These are phyloP conservation scores for Dicycla oo DNA, from an alignment of 2,888 invertebrate species.

Conservation along the genomic window DNA sequence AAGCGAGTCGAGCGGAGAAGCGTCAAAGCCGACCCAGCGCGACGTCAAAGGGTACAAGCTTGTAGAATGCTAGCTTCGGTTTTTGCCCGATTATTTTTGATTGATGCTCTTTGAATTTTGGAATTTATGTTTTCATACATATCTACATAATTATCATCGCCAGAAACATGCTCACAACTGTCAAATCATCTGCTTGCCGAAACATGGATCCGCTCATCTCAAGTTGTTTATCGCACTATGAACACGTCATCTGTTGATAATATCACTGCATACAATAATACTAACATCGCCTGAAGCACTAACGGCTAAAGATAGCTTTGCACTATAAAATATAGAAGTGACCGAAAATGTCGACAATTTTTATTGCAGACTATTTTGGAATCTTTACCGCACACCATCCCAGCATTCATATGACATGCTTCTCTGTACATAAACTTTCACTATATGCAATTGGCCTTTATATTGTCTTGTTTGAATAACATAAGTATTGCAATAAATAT, in stretches of 20 bases:
- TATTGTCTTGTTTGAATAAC: conserved; percentile 31
- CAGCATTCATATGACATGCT: conserved; percentile 42
- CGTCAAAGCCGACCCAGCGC: conserved; percentile 86
- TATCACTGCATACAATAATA: conserved; percentile 51
- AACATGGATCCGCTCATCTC: conserved; percentile 53
- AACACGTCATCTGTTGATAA: conserved; percentile 47
- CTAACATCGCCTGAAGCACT: conserved; percentile 58
- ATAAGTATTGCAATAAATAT: conserved; percentile 48
- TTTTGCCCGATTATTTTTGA: conserved; percentile 83
- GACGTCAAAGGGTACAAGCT: conserved; percentile 88
- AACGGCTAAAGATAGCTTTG: conserved; percentile 55
- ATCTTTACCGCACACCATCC: conserved; percentile 40
- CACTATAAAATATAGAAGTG: conserved; percentile 43
- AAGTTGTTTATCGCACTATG: conserved; percentile 53
- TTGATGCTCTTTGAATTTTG: conserved; percentile 83
- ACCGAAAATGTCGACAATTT: conserved; percentile 42
- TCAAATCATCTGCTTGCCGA: conserved; percentile 65
- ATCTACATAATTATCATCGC: conserved; percentile 47
- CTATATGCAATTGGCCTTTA: conserved; percentile 41
- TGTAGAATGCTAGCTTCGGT: conserved; percentile 87
- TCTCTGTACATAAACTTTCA: conserved; percentile 41
- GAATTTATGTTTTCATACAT: conserved; percentile 66
- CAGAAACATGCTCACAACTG: conserved; percentile 54
- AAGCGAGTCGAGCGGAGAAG: conserved; percentile 88
- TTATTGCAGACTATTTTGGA: conserved; percentile 42